A percentile compares a stretch with the other conserved stretches of the same genome.
Evolutionary conservation across 2,888 invertebrate species (phyloP).

Genomic region (Amphipyra tragopoginis): DNA sequence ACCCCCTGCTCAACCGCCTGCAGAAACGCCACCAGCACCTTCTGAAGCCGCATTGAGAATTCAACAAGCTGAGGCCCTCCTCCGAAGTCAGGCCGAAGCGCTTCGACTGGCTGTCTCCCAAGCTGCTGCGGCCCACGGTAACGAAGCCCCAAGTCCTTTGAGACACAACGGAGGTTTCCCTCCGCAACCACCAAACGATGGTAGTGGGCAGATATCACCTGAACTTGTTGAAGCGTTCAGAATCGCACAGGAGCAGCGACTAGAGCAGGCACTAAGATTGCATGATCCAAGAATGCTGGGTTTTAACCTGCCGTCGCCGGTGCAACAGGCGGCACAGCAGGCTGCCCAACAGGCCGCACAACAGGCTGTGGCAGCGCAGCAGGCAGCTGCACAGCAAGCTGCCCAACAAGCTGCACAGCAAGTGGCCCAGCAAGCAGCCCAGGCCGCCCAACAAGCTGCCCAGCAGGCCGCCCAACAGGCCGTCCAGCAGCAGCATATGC

Average conservation of each 20-base stretch:
- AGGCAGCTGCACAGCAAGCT: slow-evolving; percentile 69
- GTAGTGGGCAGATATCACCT: slow-evolving; percentile 91
- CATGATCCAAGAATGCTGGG: slow-evolving; percentile 95
- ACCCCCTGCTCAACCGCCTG: slow-evolving; percentile 91
- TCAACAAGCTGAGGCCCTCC: slow-evolving; percentile 94
- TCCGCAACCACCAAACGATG: slow-evolving; percentile 79
- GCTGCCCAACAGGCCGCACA: slow-evolving; percentile 71
- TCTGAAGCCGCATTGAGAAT: slow-evolving; percentile 93
- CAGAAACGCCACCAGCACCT: slow-evolving; percentile 94
- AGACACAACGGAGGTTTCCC: slow-evolving; percentile 87
- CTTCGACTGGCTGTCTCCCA: slow-evolving; percentile 95
- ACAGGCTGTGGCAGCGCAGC: slow-evolving; percentile 53
- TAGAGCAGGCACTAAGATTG: slow-evolving; percentile 95
- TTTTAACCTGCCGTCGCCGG: slow-evolving; percentile 91
- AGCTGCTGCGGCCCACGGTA: slow-evolving; percentile 90
- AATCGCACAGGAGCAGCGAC: slow-evolving; percentile 93
- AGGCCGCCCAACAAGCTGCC: slow-evolving; percentile 66
- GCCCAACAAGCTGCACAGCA: slow-evolving; percentile 75
- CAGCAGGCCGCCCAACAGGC: slow-evolving; percentile 62
- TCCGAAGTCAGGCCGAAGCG: slow-evolving; percentile 96
- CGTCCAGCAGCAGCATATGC: slow-evolving; percentile 83
- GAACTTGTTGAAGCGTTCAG: slow-evolving; percentile 93
- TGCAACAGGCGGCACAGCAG: slow-evolving; percentile 83
- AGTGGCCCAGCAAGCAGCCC: slow-evolving; percentile 73
- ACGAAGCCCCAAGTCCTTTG: slow-evolving; percentile 80